Percentiles rank a stretch among this genome's conserved stretches.
Evolutionary conservation across 2,113 vertebrate species (phyloP).

Genomic region (Gyps fulvus): DNA sequence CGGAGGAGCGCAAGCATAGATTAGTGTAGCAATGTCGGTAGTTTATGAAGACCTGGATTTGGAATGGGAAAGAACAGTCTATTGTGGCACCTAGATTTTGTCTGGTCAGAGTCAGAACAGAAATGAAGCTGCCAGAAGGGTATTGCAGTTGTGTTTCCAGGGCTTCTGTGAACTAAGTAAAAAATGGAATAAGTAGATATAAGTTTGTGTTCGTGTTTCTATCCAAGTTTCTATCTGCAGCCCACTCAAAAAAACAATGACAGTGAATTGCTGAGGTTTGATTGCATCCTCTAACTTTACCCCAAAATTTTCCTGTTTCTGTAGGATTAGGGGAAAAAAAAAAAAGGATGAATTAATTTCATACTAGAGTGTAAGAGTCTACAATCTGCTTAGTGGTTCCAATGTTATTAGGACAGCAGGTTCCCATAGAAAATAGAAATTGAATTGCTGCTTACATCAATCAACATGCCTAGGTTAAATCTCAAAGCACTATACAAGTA

Average conservation of each 20-base stretch:
- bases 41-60: background rate
- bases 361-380: background rate
- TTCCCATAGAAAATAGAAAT: background rate
- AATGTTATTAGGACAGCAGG: background rate
- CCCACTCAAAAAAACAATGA: background rate
- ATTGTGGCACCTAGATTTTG: background rate
- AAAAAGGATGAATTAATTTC: background rate
- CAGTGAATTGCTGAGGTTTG: background rate
- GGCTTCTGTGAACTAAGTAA: background rate
- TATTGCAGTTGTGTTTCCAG: background rate
- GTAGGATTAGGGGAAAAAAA: background rate
- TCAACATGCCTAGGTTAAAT: background rate
- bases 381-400: background rate
- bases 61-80: background rate
- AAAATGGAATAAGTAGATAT: fast-evolving
- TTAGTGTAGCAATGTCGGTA: background rate
- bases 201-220: background rate
- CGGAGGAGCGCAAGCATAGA: background rate
- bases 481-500: background rate
- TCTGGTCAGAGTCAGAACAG: background rate
- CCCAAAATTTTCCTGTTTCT: background rate
- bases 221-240: background rate
- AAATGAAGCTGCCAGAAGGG: background rate
- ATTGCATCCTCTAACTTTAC: background rate
- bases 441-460: background rate